Evolutionary conservation across 2,797 vertebrate species (phyloP).

Genomic region (Megaceryle alcyon): DNA sequence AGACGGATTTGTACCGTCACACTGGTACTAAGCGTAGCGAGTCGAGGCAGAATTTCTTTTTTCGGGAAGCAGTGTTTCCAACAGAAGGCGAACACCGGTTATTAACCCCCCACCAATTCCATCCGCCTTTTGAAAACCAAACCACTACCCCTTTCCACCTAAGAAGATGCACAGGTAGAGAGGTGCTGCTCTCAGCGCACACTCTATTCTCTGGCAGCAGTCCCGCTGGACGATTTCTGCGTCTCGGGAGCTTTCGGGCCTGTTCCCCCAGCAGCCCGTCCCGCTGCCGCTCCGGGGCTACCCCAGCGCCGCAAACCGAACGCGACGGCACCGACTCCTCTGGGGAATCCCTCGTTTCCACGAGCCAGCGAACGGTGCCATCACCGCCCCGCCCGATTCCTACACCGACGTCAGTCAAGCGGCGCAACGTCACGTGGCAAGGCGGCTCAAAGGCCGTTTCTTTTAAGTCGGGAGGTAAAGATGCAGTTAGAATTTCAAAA

Average conservation of each 20-base stretch:
- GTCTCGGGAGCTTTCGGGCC: background rate
- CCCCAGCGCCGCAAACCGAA: background rate
- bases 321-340: background rate
- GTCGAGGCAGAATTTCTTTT: background rate
- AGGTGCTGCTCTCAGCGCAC: background rate
- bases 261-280: background rate
- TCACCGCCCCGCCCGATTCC: background rate
- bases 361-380: background rate
- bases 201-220: background rate
- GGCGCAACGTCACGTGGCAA: background rate
- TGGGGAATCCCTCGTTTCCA: background rate
- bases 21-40: background rate
- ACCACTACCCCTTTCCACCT: background rate
- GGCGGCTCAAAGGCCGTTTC: background rate
- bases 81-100: rapidly evolving
- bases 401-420: background rate
- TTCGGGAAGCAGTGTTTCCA: background rate
- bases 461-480: background rate
- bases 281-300: background rate
- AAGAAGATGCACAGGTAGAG: background rate
- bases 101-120: background rate
- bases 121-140: background rate
- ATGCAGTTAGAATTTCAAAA: background rate
- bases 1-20: background rate
- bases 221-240: no score